Percentiles rank a stretch among this genome's conserved stretches.
Conservation (phyloP, 30 jellyfish, hydroid and myxozoan species). For the Aurelia aurita region DNA sequence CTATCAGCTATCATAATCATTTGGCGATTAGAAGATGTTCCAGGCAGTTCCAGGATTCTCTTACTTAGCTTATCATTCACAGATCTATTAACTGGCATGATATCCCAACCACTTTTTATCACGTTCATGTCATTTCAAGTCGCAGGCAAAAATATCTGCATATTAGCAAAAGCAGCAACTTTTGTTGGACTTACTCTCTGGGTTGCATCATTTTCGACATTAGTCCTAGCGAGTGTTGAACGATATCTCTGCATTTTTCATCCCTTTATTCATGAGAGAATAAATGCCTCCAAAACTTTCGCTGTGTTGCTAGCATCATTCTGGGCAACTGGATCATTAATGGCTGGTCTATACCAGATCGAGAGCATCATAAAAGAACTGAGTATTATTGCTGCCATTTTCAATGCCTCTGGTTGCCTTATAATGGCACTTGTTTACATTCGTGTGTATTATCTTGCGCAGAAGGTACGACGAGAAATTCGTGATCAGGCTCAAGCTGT, state of each 20-base stretch:
- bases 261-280: slow-evolving; percentile 11
- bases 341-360: background rate
- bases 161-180: slow-evolving; percentile 2
- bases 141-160: slow-evolving; percentile 10
- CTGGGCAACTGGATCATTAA: slow-evolving; percentile 1
- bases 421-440: slow-evolving; percentile 5
- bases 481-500: slow-evolving; percentile 3
- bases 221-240: slow-evolving; percentile 34
- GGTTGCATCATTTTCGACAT: slow-evolving; percentile 11
- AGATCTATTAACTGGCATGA: slow-evolving; percentile 5
- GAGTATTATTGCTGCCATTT: background rate
- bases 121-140: slow-evolving; percentile 13
- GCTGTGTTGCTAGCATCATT: background rate
- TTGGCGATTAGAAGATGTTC: background rate
- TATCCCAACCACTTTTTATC: slow-evolving; percentile 1
- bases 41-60: slow-evolving; percentile 7
- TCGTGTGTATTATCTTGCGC: slow-evolving; percentile 5
- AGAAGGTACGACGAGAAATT: slow-evolving; percentile 27
- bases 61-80: slow-evolving; percentile 13
- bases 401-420: background rate
- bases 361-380: background rate
- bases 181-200: background rate
- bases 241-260: slow-evolving; percentile 17
- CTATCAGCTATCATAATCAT: slow-evolving; percentile 2
- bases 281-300: background rate